Evolutionary conservation across 2,113 vertebrate species (phyloP), one percentile per base, ranked within the genome.

Genomic region (Maccullochella peelii): DNA sequence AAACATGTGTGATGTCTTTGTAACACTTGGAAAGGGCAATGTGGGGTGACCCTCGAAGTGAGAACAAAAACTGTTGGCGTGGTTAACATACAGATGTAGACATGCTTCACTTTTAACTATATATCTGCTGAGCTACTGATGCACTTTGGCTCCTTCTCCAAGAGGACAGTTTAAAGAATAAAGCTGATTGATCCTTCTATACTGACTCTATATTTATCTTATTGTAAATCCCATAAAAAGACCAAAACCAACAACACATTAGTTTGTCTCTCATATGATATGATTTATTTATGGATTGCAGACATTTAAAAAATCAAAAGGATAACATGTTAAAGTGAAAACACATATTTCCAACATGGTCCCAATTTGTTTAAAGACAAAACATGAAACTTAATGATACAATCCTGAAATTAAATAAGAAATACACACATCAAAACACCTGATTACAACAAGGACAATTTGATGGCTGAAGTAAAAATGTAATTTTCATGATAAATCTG

Each of bases 61-160:
- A 89, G 82, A 86, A 86, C 78, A 80, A 44, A 88, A 86, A 36
- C 68, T 0, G 23, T 40, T 80, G 74, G 36, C 73, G 76, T 50
- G n/a, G 23, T 76, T 38, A 54, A 81, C 27, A 16, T 50, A 50
- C 47, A 79, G 44, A 73, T 77, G 83, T 52, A 36, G 55, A 73
- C 49, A n/a, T 0, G 52, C 15, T 44, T 59, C 6, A 78, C 61
- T 52, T 1, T 55, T 21, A 63, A 54, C 40, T 73, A 21, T 20
- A n/a, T 15, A 44, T 49, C 36, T 70, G 27, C 59, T 27, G 40
- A 62, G 44, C 16, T 68, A 18, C 30, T 25, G 73, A 38, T 18
- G 16, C 30, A 21, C 38, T 73, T 77, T 25, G 54, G n/a, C 58
- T 75, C 21, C 49, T 68, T 40, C 52, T 14, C 20, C 15, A 21